Evolutionary conservation across 2,888 invertebrate species (phyloP), one percentile per base, ranked within the genome.

Genomic region (Phengaris alcon): DNA sequence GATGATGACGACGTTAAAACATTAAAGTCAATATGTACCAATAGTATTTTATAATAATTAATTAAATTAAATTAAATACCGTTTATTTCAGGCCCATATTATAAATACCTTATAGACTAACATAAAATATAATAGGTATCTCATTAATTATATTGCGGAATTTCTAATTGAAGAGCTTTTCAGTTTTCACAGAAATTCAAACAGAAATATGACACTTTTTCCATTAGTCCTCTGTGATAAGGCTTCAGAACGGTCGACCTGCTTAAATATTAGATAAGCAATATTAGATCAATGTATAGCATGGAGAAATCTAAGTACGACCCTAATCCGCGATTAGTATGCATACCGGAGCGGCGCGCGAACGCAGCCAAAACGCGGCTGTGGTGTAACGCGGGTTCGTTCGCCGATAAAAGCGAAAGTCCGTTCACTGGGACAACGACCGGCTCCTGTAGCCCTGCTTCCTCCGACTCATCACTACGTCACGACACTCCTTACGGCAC

Each of bases 321-420:
- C 85, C 87, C 88, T 88, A 87, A 85, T 77, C 35, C 35, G 79
- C 79, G 80, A 87, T 92, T 90, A 86, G 90, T 91, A 93, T 93
- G 89, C 93, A 88, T 86, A 81, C 85, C 88, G 83, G 80, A 79
- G 83, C 86, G 82, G 8, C 35, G 84, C 35, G 84, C 87, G 85
- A 88, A 85, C 87, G 87, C 84, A 88, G 89, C 89, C 91, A 89
- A 92, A 93, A 89, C 84, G 74, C 81, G 84, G 84, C 82, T 81
- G 82, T 91, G 91, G 90, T 91, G 91, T 90, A 92, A 93, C 89
- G 84, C 86, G 90, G 91, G 93, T 93, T 93, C 93, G 89, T 90
- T 93, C 90, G 90, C 93, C 93, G 88, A 89, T 87, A 88, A 93
- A 91, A 93, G 91, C 91, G 93, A 93, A 93, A 93, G 93, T 91